Conservation (phyloP, 2,888 invertebrate species). For the Chloroclystis v-ata region DNA sequence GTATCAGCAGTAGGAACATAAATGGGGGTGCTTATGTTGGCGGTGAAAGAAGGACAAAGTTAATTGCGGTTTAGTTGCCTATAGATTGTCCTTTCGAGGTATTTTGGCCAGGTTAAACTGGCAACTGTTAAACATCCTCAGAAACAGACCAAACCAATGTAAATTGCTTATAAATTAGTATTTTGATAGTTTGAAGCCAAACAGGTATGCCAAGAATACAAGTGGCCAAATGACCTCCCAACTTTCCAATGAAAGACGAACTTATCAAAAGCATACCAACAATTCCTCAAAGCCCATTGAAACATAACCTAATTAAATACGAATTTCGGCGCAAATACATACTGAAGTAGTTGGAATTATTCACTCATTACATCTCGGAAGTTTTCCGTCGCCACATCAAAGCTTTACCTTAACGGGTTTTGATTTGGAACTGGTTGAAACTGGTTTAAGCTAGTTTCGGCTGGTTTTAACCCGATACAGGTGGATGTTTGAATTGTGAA, state of each 20-base stretch:
- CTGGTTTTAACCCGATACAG: slow-evolving; percentile 32
- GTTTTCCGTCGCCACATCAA: slow-evolving; percentile 45
- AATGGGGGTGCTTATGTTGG: too few relatives aligned
- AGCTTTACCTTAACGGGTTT: slow-evolving; percentile 25
- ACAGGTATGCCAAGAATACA: too few relatives aligned
- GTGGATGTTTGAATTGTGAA: slow-evolving; percentile 11
- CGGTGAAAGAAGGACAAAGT: too few relatives aligned
- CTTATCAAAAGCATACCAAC: background rate
- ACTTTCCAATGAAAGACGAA: background rate
- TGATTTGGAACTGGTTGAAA: slow-evolving; percentile 36
- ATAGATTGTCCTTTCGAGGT: too few relatives aligned
- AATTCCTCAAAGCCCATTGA: slow-evolving; percentile 4
- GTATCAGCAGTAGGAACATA: too few relatives aligned
- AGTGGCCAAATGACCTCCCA: background rate
- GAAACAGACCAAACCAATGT: too few relatives aligned
- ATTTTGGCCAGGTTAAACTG: too few relatives aligned
- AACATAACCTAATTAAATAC: slow-evolving; percentile 1
- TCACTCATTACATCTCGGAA: slow-evolving; percentile 19
- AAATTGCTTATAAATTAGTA: too few relatives aligned
- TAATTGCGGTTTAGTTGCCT: too few relatives aligned
- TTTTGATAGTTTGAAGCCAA: too few relatives aligned
- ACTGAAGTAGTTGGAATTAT: slow-evolving; percentile 15
- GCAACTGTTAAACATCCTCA: too few relatives aligned
- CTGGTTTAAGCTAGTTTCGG: slow-evolving; percentile 27
- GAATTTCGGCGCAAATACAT: background rate